Evolutionary conservation across 2,797 vertebrate species (phyloP).

Genomic region (Dicrostonyx torquatus): DNA sequence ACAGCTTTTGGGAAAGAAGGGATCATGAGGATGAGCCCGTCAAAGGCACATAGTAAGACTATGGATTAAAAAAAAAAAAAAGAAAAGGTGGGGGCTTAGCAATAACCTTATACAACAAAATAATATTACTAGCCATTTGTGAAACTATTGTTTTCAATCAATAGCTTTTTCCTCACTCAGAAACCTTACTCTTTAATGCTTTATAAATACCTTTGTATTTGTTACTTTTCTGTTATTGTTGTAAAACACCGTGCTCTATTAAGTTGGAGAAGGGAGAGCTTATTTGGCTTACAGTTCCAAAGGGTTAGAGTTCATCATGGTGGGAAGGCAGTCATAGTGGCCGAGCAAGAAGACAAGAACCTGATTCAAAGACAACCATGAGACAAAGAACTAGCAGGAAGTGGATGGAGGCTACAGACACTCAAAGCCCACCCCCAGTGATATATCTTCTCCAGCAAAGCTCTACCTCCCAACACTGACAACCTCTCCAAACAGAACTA

Average conservation of each 20-base stretch:
- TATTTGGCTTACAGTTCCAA: not conserved
- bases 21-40: not conserved
- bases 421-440: not conserved
- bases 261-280: not conserved
- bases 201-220: not conserved
- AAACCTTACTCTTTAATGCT: not conserved
- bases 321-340: not conserved
- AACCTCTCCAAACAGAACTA: not conserved
- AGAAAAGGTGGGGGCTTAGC: not conserved
- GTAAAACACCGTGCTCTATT: not conserved
- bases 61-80: not conserved
- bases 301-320: not conserved
- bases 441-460: not conserved
- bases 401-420: not conserved
- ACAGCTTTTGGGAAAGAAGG: not conserved
- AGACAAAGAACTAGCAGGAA: not conserved
- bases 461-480: not conserved
- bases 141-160: constrained; percentile 9
- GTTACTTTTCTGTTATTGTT: not conserved
- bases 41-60: not conserved
- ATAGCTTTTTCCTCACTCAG: not conserved
- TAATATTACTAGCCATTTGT: not conserved
- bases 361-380: not conserved
- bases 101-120: not conserved
- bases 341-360: not conserved